Evolutionary conservation across 35 echinoderm and acorn worm genomes (phyloP).

Genomic region (Anneissia japonica): DNA sequence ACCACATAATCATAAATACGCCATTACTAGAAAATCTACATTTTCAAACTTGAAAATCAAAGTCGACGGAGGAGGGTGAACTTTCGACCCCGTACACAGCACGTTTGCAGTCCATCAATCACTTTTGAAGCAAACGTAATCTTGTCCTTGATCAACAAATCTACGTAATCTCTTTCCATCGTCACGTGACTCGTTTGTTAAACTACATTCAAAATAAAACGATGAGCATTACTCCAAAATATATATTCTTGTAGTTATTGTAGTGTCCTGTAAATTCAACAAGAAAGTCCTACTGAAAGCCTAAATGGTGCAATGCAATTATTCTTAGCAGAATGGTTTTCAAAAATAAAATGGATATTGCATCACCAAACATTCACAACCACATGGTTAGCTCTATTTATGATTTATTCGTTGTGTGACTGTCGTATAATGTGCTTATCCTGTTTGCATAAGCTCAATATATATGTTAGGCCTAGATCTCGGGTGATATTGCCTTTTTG

Average conservation of each 20-base stretch:
- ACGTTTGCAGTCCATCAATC: neutral
- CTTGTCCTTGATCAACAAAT: neutral
- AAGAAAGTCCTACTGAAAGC: neutral
- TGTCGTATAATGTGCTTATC: too few species aligned
- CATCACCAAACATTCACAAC: too few species aligned
- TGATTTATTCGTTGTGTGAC: too few species aligned
- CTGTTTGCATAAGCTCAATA: too few species aligned
- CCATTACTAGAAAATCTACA: neutral
- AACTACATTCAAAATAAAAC: neutral
- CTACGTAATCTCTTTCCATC: neutral
- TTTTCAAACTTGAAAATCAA: neutral
- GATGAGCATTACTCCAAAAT: neutral
- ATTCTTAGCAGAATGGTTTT: too few species aligned
- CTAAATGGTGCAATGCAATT: too few species aligned
- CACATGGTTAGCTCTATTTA: too few species aligned
- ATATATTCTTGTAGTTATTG: too few species aligned
- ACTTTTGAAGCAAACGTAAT: neutral
- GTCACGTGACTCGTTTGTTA: neutral
- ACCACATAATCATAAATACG: neutral
- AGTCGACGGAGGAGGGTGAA: neutral
- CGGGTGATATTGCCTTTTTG: too few species aligned
- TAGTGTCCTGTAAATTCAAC: neutral
- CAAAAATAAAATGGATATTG: too few species aligned
- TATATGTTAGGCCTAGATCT: too few species aligned
- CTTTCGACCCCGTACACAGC: neutral